Evolutionary conservation across 2,113 vertebrate genomes (phyloP).

Genomic region (Psilopsiagon aymara): DNA sequence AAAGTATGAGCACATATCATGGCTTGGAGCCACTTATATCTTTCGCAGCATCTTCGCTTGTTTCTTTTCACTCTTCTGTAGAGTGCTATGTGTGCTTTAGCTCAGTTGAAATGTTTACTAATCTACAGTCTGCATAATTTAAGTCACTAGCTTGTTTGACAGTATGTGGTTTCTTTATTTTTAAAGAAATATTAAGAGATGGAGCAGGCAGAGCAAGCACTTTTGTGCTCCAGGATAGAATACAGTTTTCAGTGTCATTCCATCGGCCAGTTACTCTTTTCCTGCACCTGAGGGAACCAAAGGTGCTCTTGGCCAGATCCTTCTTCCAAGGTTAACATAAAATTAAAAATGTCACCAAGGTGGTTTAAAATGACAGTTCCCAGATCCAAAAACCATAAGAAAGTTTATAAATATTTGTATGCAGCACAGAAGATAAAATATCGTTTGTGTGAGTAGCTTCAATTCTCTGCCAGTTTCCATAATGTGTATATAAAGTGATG

Average conservation of each 20-base stretch:
- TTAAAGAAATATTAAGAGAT: not conserved
- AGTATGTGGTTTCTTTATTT: not conserved
- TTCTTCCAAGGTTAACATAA: not conserved
- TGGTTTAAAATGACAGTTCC: not conserved
- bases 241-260: not conserved
- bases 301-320: not conserved
- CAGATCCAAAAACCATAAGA: not conserved
- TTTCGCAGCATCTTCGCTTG: not conserved
- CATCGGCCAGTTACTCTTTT: not conserved
- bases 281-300: not conserved
- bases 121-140: not conserved
- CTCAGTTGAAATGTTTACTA: not conserved
- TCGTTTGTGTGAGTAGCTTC: not conserved
- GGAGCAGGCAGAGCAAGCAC: not conserved
- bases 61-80: not conserved
- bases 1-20: not conserved
- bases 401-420: not conserved
- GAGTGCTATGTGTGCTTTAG: not conserved
- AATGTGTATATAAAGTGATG: not conserved
- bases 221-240: not conserved
- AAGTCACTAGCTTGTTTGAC: not conserved
- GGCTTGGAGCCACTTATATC: not conserved
- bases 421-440: not conserved
- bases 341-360: not conserved
- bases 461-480: not conserved